These are phyloP conservation scores for Diabrotica virgifera DNA, from an alignment of 1,140 invertebrate genomes.

Conservation along the genomic window DNA sequence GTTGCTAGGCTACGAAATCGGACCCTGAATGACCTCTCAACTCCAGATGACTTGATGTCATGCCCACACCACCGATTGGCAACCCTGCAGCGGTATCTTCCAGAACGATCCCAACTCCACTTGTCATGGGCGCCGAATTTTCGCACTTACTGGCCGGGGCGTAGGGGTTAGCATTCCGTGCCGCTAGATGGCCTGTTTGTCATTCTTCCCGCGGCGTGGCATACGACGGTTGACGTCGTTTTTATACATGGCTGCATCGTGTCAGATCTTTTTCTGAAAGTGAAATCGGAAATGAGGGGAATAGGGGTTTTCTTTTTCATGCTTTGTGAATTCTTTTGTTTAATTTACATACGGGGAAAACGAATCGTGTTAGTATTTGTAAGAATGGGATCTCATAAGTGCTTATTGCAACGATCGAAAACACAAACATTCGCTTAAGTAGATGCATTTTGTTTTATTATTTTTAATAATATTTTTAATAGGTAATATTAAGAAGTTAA, in stretches of 20 bases:
- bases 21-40: constrained; percentile 41
- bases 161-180: no score
- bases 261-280: constrained; percentile 17
- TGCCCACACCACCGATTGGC: constrained; percentile 27
- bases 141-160: background rate
- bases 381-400: no score
- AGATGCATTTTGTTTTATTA: no score
- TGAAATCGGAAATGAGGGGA: constrained; percentile 14
- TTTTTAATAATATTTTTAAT: no score
- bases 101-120: background rate
- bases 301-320: background rate
- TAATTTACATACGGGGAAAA: constrained; percentile 9
- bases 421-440: no score
- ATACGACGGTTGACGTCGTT: constrained; percentile 9
- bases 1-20: constrained; percentile 36
- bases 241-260: constrained; percentile 25
- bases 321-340: constrained; percentile 6
- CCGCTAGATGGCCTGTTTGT: background rate
- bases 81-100: constrained; percentile 17
- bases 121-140: constrained; percentile 4
- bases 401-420: no score
- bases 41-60: constrained; percentile 40
- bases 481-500: no score
- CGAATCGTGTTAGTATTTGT: no score
- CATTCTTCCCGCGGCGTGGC: background rate